Conservation (phyloP, 2,797 vertebrate genomes). For the Channa striata region DNA sequence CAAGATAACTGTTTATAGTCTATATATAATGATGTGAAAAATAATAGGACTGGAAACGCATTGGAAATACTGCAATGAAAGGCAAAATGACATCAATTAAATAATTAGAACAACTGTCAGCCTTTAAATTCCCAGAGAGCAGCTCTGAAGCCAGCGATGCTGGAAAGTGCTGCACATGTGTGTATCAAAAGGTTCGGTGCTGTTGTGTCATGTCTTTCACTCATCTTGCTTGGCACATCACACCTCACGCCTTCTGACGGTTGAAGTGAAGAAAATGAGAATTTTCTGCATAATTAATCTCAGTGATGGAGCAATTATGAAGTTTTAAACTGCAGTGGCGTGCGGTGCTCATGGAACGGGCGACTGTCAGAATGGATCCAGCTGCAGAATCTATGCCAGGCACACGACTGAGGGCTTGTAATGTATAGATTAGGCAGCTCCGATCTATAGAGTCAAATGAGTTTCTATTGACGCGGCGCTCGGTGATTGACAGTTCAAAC, state of each 20-base stretch:
- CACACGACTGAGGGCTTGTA: conserved; percentile 6
- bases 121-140: neutral
- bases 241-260: conserved; percentile 48
- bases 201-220: conserved; percentile 21
- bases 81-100: too few relatives aligned
- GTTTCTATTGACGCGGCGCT: conserved; percentile 54
- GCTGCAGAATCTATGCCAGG: conserved; percentile 49
- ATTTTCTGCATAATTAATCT: conserved; percentile 78
- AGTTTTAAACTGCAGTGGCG: conserved; percentile 62
- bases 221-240: conserved; percentile 55
- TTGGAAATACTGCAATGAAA: neutral
- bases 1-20: too few relatives aligned
- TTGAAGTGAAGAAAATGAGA: conserved; percentile 65
- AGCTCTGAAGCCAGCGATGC: neutral
- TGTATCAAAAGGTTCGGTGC: neutral
- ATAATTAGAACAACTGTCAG: neutral
- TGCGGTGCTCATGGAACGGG: conserved; percentile 18
- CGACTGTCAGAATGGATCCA: conserved; percentile 47
- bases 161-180: neutral
- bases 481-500: conserved; percentile 63
- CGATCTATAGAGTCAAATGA: conserved; percentile 64
- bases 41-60: too few relatives aligned
- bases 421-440: conserved; percentile 46
- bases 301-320: conserved; percentile 70
- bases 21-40: too few relatives aligned